Conservation (phyloP, 2,888 invertebrate genomes). For the Agriopis marginaria region DNA sequence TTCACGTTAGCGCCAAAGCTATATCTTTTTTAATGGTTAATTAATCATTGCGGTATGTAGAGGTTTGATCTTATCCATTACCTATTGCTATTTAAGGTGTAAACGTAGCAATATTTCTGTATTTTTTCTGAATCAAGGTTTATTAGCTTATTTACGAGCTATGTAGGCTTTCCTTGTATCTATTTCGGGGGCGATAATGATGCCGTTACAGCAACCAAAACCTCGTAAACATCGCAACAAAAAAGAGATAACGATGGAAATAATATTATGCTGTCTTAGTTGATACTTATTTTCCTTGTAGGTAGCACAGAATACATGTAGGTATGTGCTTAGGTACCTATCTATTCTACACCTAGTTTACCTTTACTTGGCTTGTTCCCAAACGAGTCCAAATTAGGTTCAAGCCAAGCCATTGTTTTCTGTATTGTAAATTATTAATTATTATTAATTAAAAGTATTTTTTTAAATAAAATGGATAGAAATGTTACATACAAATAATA, state of each 20-base stretch:
- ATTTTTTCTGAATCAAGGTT: conserved; percentile 21
- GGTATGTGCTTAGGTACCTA: background rate
- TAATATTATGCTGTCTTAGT: background rate
- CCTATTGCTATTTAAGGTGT: background rate
- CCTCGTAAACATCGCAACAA: conserved; percentile 25
- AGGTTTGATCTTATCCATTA: background rate
- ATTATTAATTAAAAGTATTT: too few species aligned
- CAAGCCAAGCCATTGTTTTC: too few species aligned
- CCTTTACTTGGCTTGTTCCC: too few species aligned
- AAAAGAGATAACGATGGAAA: conserved; percentile 28
- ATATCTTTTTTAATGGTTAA: too few species aligned
- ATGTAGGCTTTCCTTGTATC: conserved; percentile 20
- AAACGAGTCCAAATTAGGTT: too few species aligned
- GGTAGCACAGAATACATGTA: too few species aligned
- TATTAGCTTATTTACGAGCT: conserved; percentile 28
- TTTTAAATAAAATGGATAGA: too few species aligned
- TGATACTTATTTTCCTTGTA: conserved; percentile 4
- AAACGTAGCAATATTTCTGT: background rate
- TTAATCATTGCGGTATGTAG: background rate
- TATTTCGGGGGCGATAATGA: conserved; percentile 32
- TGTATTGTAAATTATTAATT: too few species aligned
- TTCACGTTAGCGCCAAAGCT: too few species aligned
- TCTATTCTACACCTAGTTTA: background rate
- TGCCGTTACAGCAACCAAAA: conserved; percentile 10
- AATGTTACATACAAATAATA: too few species aligned